Base-by-base conservation (phyloP, 2,888 invertebrate genomes). In the Drosophila setosimentum region DNA sequence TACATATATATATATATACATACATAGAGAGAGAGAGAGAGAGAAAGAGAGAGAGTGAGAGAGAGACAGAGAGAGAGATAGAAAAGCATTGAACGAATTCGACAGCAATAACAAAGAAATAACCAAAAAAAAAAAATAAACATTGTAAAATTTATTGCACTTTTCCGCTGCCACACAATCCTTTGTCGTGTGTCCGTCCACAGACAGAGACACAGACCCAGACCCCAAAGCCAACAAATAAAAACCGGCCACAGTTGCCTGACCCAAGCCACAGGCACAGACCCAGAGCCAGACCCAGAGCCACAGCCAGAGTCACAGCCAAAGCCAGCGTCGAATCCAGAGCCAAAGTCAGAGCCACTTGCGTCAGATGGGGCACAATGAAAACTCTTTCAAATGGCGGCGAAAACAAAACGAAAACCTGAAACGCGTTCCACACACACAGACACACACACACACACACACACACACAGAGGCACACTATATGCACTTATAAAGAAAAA, bases 71-170 rank as follows among this genome's bases (percentile, higher is more conserved):
- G n/a, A n/a, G n/a, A n/a, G n/a, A n/a, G n/a, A n/a, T n/a, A 60
- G 70, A 79, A 79, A 85, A 89, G 75, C 83, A 84, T 87, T 83
- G 84, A 89, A 84, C 89, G 68, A 68, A 82, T 86, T 83, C 87
- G 87, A 84, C 71, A 72, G 73, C 68, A 62, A n/a, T n/a, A 76
- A 74, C 71, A 80, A 54, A 37, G 16, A 4, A 27, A 24, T n/a
- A n/a, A n/a, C n/a, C n/a, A 10, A 35, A n/a, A 5, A 3, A 30
- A 30, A 50, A 37, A 29, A 54, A 8, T 13, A 21, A 16, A 42
- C 60, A 83, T 80, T 62, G 78, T 76, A 74, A 74, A 89, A 84
- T 84, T 89, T 84, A 89, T 84, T 84, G 89, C 84, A 89, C 76
- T 78, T 84, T 89, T 87, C 78, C 87, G 89, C 76, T 84, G 82